phyloP scores from a whole-genome alignment of 2,888 invertebrate species.

The Ennomos quercinarius region DNA sequence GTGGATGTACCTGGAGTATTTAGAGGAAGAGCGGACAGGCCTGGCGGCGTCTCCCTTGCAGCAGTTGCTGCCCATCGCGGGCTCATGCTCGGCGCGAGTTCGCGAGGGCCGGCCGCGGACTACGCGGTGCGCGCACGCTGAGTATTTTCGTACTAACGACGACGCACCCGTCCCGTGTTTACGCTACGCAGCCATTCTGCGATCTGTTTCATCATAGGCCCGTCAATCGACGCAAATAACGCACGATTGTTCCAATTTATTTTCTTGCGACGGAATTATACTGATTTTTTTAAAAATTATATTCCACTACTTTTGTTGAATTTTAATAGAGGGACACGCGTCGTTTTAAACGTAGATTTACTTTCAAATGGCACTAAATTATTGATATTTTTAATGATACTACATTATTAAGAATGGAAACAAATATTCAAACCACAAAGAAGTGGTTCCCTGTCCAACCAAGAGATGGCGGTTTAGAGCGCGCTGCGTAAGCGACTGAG shows the following conservation, averaged over 20 bases:
- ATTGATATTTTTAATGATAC: constrained; percentile 6
- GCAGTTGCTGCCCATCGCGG: constrained; percentile 86
- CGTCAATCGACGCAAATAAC: constrained; percentile 44
- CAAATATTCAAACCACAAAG: constrained; percentile 29
- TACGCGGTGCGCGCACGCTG: constrained; percentile 54
- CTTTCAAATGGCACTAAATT: constrained; percentile 15
- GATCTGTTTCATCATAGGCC: constrained; percentile 42
- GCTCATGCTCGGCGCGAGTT: constrained; percentile 72
- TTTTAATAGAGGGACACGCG: not conserved
- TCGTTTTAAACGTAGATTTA: not conserved
- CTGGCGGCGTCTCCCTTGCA: constrained; percentile 84
- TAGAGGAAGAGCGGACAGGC: constrained; percentile 75
- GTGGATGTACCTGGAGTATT: constrained; percentile 82
- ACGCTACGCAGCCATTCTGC: constrained; percentile 43
- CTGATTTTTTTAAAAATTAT: constrained; percentile 10
- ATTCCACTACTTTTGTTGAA: not conserved
- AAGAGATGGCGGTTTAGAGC: constrained; percentile 28
- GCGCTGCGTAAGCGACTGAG: not conserved
- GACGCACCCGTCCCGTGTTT: constrained; percentile 68
- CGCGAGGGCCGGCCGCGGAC: constrained; percentile 72
- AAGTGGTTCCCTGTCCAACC: constrained; percentile 21
- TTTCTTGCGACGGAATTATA: constrained; percentile 20
- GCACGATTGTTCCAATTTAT: constrained; percentile 41
- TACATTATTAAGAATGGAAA: constrained; percentile 3
- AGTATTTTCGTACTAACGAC: constrained; percentile 73